phyloP scores from a whole-genome alignment of 2,797 vertebrate genomes.

The Chloroceryle inda region DNA sequence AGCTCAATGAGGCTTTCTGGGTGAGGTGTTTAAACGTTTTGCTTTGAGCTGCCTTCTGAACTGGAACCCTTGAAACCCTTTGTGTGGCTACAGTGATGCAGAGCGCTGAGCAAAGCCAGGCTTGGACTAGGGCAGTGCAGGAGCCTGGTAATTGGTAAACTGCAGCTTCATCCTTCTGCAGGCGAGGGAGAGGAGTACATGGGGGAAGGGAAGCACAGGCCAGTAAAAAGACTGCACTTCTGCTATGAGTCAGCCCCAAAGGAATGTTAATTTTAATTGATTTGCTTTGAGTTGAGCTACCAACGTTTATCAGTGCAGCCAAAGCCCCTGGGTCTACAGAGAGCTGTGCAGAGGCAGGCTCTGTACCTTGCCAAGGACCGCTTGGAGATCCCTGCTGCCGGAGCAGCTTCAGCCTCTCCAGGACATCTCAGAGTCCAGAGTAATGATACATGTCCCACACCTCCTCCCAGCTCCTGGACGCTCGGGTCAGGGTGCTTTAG shows the following conservation, averaged over 20 bases:
- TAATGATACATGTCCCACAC: not conserved
- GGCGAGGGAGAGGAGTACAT: fast-evolving
- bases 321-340: not conserved
- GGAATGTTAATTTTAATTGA: constrained; percentile 32
- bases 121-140: not conserved
- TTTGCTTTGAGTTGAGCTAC: not conserved
- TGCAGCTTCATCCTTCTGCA: not conserved
- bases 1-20: not conserved
- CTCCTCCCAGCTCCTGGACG: not conserved
- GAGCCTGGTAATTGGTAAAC: not conserved
- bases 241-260: constrained; percentile 16
- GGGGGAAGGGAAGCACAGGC: not conserved
- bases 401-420: not conserved
- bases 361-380: not conserved
- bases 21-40: not conserved
- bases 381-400: not conserved
- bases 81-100: not conserved
- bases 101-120: not conserved
- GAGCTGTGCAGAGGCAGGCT: not conserved
- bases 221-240: not conserved
- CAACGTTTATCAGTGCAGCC: not conserved
- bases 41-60: not conserved
- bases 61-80: not conserved
- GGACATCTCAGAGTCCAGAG: not conserved
- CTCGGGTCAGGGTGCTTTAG: not conserved